phyloP scores from a whole-genome alignment of 1,140 invertebrate genomes.

The Rhynchophorus ferrugineus region DNA sequence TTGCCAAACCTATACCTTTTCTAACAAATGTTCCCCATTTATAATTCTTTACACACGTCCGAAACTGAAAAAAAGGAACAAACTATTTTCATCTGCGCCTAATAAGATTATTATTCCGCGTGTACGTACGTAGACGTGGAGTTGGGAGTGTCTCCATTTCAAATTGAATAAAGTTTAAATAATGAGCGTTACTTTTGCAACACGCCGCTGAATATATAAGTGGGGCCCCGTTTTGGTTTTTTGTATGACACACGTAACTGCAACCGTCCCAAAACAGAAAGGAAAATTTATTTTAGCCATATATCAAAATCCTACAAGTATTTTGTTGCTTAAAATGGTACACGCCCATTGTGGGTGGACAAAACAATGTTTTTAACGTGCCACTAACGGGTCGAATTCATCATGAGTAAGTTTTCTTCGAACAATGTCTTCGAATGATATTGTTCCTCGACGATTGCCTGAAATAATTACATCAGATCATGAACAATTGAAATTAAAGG shows the following conservation, averaged over 20 bases:
- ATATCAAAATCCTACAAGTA: background rate
- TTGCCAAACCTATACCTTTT: too few species aligned
- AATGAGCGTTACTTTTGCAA: background rate
- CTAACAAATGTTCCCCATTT: too few species aligned
- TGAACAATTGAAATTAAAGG: too few species aligned
- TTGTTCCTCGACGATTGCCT: too few species aligned
- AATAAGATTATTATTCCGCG: background rate
- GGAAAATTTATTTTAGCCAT: background rate
- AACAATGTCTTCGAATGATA: too few species aligned
- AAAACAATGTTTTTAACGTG: background rate
- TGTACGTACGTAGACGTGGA: too few species aligned
- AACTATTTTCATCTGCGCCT: background rate
- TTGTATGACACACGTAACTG: background rate
- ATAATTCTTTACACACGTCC: background rate
- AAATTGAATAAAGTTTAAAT: background rate
- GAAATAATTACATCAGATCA: too few species aligned
- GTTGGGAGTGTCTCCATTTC: background rate
- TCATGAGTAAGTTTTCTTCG: too few species aligned
- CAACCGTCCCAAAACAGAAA: background rate
- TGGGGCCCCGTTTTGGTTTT: background rate
- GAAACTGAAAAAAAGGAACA: background rate
- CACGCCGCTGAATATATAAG: background rate
- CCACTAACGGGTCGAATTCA: background rate
- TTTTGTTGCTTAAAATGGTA: background rate
- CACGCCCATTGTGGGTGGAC: background rate